Percentiles rank a stretch among this genome's conserved stretches.
Evolutionary conservation across 2,797 vertebrate genomes (phyloP).

Genomic region (Chaunax sp.): DNA sequence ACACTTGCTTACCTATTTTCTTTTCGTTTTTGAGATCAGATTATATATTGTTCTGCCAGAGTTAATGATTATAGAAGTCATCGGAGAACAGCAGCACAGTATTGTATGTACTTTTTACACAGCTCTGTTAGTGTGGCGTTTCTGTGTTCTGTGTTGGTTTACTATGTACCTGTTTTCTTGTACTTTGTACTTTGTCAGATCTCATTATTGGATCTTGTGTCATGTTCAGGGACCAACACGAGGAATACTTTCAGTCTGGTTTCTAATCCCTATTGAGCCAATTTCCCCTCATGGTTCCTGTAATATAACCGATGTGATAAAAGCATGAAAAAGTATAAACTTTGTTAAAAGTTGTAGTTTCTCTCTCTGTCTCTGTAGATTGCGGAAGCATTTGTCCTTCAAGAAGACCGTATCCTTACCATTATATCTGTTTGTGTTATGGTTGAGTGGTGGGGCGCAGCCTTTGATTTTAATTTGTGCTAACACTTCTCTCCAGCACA

Average conservation of each 20-base stretch:
- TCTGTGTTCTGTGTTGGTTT: neutral
- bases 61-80: constrained; percentile 37
- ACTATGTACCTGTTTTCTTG: neutral
- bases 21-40: neutral
- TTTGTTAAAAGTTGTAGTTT: constrained; percentile 24
- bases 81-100: constrained; percentile 4
- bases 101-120: neutral
- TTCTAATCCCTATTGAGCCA: constrained; percentile 8
- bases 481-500: neutral
- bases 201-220: neutral
- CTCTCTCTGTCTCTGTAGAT: constrained; percentile 82
- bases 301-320: constrained; percentile 11
- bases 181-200: neutral
- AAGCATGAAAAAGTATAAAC: constrained; percentile 8
- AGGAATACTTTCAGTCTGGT: constrained; percentile 13
- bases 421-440: constrained; percentile 2
- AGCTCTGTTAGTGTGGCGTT: neutral
- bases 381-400: constrained; percentile 92
- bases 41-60: neutral
- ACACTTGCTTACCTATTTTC: neutral
- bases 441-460: neutral
- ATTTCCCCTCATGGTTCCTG: neutral
- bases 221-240: neutral
- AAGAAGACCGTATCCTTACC: constrained; percentile 96
- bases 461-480: constrained; percentile 21